Conservation (phyloP, 2,888 invertebrate species). For the Rosalia funebris region DNA sequence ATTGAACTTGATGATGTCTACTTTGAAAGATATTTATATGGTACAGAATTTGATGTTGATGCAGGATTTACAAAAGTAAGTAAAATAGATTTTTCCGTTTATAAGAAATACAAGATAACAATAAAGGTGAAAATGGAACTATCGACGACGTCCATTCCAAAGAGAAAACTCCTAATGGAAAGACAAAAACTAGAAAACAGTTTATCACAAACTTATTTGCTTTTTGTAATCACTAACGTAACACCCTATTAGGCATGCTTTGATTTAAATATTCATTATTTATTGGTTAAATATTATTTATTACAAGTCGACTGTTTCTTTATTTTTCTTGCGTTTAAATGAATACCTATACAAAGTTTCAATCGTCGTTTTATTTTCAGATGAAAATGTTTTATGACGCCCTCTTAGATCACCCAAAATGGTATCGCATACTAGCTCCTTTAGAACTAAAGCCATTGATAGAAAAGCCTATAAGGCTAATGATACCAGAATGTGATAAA, state of each 20-base stretch:
- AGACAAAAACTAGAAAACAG: not conserved
- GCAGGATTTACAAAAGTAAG: slow-evolving; percentile 56
- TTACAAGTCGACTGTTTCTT: too few relatives aligned
- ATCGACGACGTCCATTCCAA: not conserved
- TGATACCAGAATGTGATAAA: slow-evolving; percentile 55
- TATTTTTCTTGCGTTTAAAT: too few relatives aligned
- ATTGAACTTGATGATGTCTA: slow-evolving; percentile 46
- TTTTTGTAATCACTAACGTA: not conserved
- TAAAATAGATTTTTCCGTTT: not conserved
- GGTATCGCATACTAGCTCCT: slow-evolving; percentile 54
- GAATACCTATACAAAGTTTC: too few relatives aligned
- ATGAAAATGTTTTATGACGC: slow-evolving; percentile 54
- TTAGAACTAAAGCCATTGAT: slow-evolving; percentile 49
- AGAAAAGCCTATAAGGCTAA: slow-evolving; percentile 54
- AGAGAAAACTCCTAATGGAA: not conserved
- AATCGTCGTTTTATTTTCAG: too few relatives aligned
- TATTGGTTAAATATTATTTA: too few relatives aligned
- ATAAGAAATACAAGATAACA: not conserved
- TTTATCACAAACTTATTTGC: not conserved
- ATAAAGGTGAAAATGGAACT: not conserved
- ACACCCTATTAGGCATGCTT: not conserved
- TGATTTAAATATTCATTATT: too few relatives aligned
- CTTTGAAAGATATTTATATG: slow-evolving; percentile 55
- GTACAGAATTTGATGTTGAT: slow-evolving; percentile 55
- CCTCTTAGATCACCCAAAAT: slow-evolving; percentile 55